Percentiles rank a stretch among this genome's conserved stretches.
phyloP scores from a whole-genome alignment of 2,113 vertebrate genomes.

The Fulica atra region DNA sequence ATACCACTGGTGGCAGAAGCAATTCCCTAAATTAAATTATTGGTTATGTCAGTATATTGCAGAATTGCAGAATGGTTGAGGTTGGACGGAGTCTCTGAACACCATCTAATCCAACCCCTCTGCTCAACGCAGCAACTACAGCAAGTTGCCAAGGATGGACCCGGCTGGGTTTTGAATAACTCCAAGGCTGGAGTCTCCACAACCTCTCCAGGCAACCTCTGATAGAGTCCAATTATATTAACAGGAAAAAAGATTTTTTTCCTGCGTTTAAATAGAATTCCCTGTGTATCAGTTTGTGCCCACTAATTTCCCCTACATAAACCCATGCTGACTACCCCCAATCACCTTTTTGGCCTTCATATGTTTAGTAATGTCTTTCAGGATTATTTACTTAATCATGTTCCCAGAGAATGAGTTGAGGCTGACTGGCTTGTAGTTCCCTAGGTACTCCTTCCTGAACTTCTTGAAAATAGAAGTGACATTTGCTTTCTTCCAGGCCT shows the following conservation, averaged over 20 bases:
- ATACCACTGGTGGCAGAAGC: background rate
- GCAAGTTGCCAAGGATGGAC: background rate
- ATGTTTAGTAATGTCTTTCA: background rate
- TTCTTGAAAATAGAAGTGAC: background rate
- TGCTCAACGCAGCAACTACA: background rate
- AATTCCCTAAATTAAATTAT: background rate
- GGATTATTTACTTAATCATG: background rate
- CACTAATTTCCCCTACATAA: background rate
- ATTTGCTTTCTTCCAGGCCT: background rate
- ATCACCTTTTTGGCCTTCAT: background rate
- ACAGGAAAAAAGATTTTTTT: background rate
- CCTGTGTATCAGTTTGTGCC: background rate
- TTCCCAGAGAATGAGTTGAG: background rate
- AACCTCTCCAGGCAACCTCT: background rate
- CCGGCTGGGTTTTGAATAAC: background rate
- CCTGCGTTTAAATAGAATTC: background rate
- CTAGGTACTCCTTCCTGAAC: background rate
- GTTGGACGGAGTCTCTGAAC: background rate
- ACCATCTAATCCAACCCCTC: fast-evolving
- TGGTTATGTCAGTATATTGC: background rate
- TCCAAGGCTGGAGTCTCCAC: background rate
- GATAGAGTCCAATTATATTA: background rate
- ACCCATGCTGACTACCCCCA: background rate
- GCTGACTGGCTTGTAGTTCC: background rate
- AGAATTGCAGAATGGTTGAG: background rate